Evolutionary conservation across 2,888 invertebrate genomes (phyloP).

Genomic region (Cheilosia urbana): DNA sequence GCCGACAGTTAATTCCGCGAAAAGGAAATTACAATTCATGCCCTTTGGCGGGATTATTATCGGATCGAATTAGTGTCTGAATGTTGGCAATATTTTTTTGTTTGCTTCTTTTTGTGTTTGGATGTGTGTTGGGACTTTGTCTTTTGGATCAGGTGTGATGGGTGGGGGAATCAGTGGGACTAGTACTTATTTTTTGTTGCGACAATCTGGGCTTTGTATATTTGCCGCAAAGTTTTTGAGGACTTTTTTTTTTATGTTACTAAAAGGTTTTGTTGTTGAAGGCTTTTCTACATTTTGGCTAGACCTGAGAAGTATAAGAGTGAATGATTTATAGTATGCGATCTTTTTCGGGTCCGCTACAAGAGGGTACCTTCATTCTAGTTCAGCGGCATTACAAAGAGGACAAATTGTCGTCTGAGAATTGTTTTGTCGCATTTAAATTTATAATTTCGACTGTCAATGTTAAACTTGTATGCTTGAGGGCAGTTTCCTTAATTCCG

Average conservation of each 20-base stretch:
- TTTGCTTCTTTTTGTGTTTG: conserved; percentile 35
- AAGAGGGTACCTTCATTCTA: no score
- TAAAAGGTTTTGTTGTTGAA: no score
- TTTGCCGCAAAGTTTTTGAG: conserved; percentile 3
- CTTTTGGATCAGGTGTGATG: conserved; percentile 44
- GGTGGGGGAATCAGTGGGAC: not conserved
- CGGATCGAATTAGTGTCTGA: conserved; percentile 83
- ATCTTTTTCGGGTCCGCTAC: no score
- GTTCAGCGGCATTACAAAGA: no score
- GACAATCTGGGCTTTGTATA: not conserved
- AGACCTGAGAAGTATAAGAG: not conserved
- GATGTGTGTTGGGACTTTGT: conserved; percentile 16
- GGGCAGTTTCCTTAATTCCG: no score
- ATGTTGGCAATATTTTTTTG: conserved; percentile 65
- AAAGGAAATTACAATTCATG: conserved; percentile 84
- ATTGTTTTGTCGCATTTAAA: no score
- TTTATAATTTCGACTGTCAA: no score
- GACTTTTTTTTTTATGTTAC: not conserved
- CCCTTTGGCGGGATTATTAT: conserved; percentile 83
- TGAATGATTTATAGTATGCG: not conserved
- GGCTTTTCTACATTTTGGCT: no score
- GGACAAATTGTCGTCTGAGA: no score
- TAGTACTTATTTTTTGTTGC: not conserved
- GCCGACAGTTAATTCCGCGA: conserved; percentile 83
- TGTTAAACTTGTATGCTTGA: no score